phyloP scores from a whole-genome alignment of 2,113 vertebrate genomes.

The Pseudorasbora parva region DNA sequence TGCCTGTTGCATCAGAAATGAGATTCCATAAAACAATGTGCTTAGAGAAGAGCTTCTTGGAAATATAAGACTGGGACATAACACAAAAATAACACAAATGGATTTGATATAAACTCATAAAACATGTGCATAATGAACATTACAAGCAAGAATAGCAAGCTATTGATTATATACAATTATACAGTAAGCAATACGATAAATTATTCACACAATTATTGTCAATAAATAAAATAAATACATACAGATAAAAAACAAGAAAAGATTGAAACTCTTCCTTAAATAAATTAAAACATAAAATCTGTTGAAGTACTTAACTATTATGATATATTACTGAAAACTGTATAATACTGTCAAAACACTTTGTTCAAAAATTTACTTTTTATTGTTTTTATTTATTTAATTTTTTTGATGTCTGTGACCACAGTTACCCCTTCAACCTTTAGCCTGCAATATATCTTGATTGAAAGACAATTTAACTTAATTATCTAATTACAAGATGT shows the following conservation, averaged over 20 bases:
- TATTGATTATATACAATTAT: background rate
- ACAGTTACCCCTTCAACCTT: background rate
- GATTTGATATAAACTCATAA: background rate
- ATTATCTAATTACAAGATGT: conserved; percentile 34
- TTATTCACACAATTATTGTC: too few species aligned
- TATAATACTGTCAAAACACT: background rate
- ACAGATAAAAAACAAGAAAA: too few species aligned
- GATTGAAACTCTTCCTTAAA: too few species aligned
- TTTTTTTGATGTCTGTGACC: background rate
- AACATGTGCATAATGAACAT: background rate
- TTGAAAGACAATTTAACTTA: conserved; percentile 28
- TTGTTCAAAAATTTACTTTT: background rate
- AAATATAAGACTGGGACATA: background rate
- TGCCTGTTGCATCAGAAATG: conserved; percentile 2
- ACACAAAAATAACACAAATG: too few species aligned
- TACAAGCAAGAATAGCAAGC: background rate
- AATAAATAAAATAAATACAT: too few species aligned
- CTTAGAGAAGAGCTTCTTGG: background rate
- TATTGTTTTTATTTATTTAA: background rate
- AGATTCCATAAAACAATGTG: background rate
- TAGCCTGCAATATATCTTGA: background rate
- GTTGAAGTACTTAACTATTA: too few species aligned
- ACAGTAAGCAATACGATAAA: too few species aligned
- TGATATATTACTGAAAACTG: background rate
- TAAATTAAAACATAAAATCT: too few species aligned